Evolutionary conservation across 1,140 invertebrate species (phyloP), one percentile per base, ranked within the genome.

Genomic region (Ruditapes philippinarum): DNA sequence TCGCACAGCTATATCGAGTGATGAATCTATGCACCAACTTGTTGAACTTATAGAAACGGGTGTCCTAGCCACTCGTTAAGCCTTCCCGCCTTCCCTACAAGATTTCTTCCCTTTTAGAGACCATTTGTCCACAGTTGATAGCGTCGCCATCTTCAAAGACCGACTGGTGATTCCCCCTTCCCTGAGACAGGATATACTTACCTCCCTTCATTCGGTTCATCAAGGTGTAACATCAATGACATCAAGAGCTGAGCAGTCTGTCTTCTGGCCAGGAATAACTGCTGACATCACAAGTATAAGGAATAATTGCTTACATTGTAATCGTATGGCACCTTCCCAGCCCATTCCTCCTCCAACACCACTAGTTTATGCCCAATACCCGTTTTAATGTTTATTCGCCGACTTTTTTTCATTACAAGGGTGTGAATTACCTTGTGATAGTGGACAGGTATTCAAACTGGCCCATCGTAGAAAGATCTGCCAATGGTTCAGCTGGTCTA

Each of bases 381-480:
- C 91, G 17, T 92, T 92, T 74, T 90, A 93, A 54, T 87, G 86
- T 57, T 51, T 93, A 17, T 91, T 85, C 74, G 84, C 88, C 14
- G 91, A 91, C 68, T 90, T 60, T 40, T 92, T 93, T 70, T 31
- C 68, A n/a, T 7, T 78, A 91, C 70, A 79, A 74, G n/a, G 90
- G 85, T 11, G 3, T 25, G 12, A 65, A 91, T 60, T 92, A 92
- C 49, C 36, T 92, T 0, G 88, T 88, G 0, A 74, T 88, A 12
- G 84, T 91, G 28, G 91, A 91, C 51, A 42, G 88, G 54, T 92
- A 92, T 49, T 88, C 73, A 0, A 91, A 92, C 70, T 92, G 92
- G 91, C 89, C 91, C 5, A 92, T 92, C 25, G 86, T 93, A 7
- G 87, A 91, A 31, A 78, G 45, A 62, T 45, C 89, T 12, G 19